A percentile compares a stretch with the other conserved stretches of the same genome.
phyloP scores from a whole-genome alignment of 2,797 vertebrate genomes.

The Hephaestus fuliginosus region DNA sequence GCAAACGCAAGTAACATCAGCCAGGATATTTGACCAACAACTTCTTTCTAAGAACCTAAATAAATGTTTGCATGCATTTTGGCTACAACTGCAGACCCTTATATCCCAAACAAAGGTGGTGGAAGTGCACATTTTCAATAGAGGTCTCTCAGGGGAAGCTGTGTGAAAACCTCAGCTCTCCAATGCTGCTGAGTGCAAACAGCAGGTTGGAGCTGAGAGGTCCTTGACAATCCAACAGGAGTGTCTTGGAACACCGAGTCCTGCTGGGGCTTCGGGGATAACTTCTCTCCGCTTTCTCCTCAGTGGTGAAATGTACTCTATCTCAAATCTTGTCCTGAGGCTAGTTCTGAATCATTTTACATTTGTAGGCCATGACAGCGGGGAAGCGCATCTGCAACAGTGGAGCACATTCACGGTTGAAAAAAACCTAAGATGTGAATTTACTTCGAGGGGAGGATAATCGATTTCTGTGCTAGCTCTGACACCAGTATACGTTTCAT shows the following conservation, averaged over 20 bases:
- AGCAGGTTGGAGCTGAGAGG: constrained; percentile 28
- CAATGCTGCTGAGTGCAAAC: constrained; percentile 29
- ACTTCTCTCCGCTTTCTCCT: constrained; percentile 21
- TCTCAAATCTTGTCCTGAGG: constrained; percentile 46
- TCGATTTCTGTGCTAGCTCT: constrained; percentile 7
- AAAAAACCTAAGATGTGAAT: constrained; percentile 8
- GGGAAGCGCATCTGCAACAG: constrained; percentile 24
- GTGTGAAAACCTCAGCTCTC: constrained; percentile 28
- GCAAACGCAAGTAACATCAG: background rate
- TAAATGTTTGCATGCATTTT: background rate
- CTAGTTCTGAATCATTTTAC: constrained; percentile 39
- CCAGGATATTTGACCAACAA: background rate
- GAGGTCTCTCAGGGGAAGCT: constrained; percentile 28
- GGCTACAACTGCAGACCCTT: background rate
- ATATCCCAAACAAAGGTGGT: background rate
- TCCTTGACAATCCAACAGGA: constrained; percentile 41
- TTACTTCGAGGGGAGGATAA: constrained; percentile 13
- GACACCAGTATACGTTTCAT: constrained; percentile 3
- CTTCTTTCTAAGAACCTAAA: background rate
- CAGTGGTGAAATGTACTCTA: constrained; percentile 33
- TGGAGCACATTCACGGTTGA: constrained; percentile 7
- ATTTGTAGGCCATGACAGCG: constrained; percentile 22
- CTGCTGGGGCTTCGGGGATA: constrained; percentile 22
- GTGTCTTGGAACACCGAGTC: constrained; percentile 23
- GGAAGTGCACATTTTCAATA: constrained; percentile 8